Evolutionary conservation across 1,140 invertebrate species (phyloP), one percentile per base, ranked within the genome.

Genomic region (Cecropterus lyciades): DNA sequence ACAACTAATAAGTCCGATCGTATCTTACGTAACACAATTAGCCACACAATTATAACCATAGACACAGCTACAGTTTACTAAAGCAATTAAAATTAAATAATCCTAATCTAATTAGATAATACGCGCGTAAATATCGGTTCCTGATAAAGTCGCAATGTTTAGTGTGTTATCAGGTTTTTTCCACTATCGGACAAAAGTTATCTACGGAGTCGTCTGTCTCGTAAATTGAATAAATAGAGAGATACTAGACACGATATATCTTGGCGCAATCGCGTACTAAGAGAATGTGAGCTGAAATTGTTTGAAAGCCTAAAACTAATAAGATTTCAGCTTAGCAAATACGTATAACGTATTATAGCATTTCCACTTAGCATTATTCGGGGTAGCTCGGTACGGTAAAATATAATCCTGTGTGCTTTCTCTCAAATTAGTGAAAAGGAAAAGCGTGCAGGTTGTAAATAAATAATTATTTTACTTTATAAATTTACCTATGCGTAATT

Each of bases 161-260:
- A 60, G 24, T 33, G 27, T 60, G 10, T 60, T 60, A 60, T 60
- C 57, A 60, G 27, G 45, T 59, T 60, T 60, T 48, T 60, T 42
- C 45, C 57, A 49, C 45, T 48, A 60, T 60, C 57, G 57, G 57
- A 60, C 57, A 60, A 60, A 60, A 48, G 30, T 48, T 60, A 60
- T 60, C 57, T 37, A 37, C 30, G 6, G 10, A 40, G 15, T 40
- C 16, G 52, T 40, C 17, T 55, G 30, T 10, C 52, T 55, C 52
- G 30, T 55, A 48, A 60, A 48, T 60, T 48, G 15, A 48, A 60
- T 37, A 60, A 48, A 60, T 48, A 48, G 42, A 30, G 13, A 30
- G 15, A 42, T 45, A 59, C 9, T 51, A 59, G 40, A 57, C 40
- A 57, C 49, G 13, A 52, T 10, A 6, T 53, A 37, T 17, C 9